These are phyloP conservation scores for Melanotaenia duboulayi DNA, from an alignment of 2,113 vertebrate species.

Conservation along the genomic window DNA sequence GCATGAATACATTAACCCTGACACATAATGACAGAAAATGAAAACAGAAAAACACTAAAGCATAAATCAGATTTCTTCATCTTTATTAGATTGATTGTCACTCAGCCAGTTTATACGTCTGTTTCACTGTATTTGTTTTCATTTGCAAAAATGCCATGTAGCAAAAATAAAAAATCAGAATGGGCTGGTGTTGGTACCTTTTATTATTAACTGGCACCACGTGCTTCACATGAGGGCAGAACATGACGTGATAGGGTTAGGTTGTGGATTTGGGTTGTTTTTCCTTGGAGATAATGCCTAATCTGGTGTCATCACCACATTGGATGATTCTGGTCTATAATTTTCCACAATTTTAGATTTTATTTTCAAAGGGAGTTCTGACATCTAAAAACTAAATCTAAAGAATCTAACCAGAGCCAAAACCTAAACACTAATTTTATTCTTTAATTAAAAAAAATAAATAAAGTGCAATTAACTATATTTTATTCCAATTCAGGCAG, in stretches of 20 bases:
- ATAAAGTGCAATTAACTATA: too few relatives aligned
- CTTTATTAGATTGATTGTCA: background rate
- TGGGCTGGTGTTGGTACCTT: too few relatives aligned
- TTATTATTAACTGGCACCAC: too few relatives aligned
- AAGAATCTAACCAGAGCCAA: background rate
- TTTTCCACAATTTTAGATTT: background rate
- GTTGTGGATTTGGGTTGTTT: too few relatives aligned
- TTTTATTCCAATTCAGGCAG: conserved; percentile 79
- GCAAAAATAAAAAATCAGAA: too few relatives aligned
- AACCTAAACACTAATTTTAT: background rate
- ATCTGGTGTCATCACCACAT: background rate
- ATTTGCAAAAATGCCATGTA: too few relatives aligned
- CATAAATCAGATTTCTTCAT: background rate
- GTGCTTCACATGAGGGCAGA: too few relatives aligned
- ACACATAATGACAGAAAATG: background rate
- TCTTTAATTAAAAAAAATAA: background rate
- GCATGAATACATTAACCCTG: background rate
- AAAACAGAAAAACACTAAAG: background rate
- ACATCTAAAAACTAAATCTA: too few relatives aligned
- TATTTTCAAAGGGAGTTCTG: too few relatives aligned
- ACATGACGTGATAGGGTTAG: too few relatives aligned
- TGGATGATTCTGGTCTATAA: background rate
- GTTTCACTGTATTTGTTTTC: background rate
- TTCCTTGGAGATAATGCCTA: too few relatives aligned
- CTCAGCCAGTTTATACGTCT: background rate